Conservation (phyloP, 1,140 invertebrate species). For the Anastatus disparis region DNA sequence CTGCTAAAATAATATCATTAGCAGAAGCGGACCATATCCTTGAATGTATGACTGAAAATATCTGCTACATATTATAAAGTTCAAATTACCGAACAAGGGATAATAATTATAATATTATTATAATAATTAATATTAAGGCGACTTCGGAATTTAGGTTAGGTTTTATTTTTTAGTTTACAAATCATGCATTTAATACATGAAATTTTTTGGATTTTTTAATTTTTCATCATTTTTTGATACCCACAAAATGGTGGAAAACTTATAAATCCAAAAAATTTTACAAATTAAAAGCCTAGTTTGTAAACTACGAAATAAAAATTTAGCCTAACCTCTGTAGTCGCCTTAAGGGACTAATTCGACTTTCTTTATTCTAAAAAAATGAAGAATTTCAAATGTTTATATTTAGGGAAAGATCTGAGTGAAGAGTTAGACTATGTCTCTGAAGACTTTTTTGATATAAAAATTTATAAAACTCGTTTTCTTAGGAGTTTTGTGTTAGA, state of each 20-base stretch:
- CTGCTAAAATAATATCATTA: conserved; percentile 31
- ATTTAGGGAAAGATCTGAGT: conserved; percentile 37
- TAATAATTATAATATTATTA: conserved; percentile 6
- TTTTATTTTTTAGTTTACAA: no score
- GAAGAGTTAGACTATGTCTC: conserved; percentile 13
- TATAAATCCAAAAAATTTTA: no score
- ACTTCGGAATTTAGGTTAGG: no score
- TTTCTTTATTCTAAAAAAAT: not conserved
- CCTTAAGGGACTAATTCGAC: conserved; percentile 6
- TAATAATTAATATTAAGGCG: no score
- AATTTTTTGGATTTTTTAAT: no score
- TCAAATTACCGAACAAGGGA: conserved; percentile 1
- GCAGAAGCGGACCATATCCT: conserved; percentile 38
- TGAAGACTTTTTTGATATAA: not conserved
- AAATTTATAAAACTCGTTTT: not conserved
- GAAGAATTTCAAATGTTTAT: no score
- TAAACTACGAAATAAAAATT: no score
- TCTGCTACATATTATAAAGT: conserved; percentile 9
- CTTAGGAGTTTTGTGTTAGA: not conserved
- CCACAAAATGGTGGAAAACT: no score
- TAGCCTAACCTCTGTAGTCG: no score
- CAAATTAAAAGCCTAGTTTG: no score
- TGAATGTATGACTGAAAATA: conserved; percentile 13
- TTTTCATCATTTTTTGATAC: no score
- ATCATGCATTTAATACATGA: no score